Percentiles rank a stretch among this genome's conserved stretches.
These are phyloP conservation scores for Poeciliopsis infans DNA, from an alignment of 2,797 vertebrate genomes.

Conservation along the genomic window DNA sequence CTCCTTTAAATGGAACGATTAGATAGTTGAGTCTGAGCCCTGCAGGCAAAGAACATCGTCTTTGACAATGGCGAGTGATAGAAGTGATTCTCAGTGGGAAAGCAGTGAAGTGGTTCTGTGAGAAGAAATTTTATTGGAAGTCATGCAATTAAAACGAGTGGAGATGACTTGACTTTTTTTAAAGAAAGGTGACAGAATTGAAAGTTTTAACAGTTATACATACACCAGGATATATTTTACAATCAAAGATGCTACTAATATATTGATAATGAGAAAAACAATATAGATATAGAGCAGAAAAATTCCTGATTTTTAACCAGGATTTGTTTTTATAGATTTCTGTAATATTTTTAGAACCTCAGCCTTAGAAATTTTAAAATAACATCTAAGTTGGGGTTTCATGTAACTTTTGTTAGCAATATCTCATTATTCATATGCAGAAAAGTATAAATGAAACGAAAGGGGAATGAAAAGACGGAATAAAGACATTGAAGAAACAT, in stretches of 20 bases:
- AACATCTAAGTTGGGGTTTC: neutral
- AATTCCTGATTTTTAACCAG: neutral
- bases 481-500: neutral
- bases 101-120: constrained; percentile 26
- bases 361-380: neutral
- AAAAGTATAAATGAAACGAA: neutral
- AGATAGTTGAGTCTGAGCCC: constrained; percentile 68
- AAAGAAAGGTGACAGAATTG: neutral
- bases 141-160: constrained; percentile 3
- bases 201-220: neutral
- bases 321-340: neutral
- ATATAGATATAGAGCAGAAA: neutral
- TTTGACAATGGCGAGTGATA: constrained; percentile 60
- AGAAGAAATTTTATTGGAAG: constrained; percentile 35
- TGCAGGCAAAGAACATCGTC: constrained; percentile 57
- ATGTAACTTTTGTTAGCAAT: neutral
- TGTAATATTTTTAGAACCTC: neutral
- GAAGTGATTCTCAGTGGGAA: constrained; percentile 44
- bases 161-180: neutral
- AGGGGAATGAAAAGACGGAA: neutral
- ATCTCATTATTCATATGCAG: neutral
- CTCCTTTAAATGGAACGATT: constrained; percentile 75
- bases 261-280: neutral
- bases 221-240: neutral
- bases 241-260: neutral